Base-by-base conservation (phyloP, 2,113 vertebrate species). In the Pachycephala philippinensis region DNA sequence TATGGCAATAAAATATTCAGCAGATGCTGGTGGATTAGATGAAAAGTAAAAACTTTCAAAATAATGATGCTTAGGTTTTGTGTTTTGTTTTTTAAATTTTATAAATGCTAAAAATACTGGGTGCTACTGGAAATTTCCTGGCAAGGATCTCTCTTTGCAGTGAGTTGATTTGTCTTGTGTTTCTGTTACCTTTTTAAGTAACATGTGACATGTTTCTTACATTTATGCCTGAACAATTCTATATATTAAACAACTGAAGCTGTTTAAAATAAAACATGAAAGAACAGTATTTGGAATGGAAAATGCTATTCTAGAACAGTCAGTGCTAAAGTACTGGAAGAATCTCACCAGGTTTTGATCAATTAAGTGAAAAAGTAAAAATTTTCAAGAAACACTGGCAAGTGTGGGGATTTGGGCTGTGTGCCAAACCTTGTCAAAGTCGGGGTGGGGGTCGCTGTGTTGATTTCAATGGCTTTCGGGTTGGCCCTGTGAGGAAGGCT, bases 1-100 rank as follows among this genome's bases (percentile, higher is more conserved):
- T 63, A 71, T 61, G 72, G 83, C 76, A 92, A 89, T 95, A 90
- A 95, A 93, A 89, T 93, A 84, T 95, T 97, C 72, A 94, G 85
- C 63, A 94, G 76, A 89, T 89, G 64, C 79, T 87, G 64, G 57
- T 89, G 60, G 68, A 81, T 86, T 86, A 94, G 68, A 86, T 81
- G 79, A 94, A 79, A 94, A 92, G 47, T 81, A 47, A 92, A 96
- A 94, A 81, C 54, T 92, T 95, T 42, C 64, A 81, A 86, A 90
- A 84, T 70, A 96, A 89, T 49, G 61, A 60, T 78, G 64, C 65
- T 87, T 81, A 75, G 71, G 17, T 66, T 88, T 90, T 93, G 45
- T 86, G 56, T 10, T 93, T 95, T 81, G 60, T 85, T 81, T 93
- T 94, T 90, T 90, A 39, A 79, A 80, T 88, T 61, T 71, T 86